These are phyloP conservation scores for Chunga burmeisteri DNA, from an alignment of 2,113 vertebrate genomes.

Conservation along the genomic window DNA sequence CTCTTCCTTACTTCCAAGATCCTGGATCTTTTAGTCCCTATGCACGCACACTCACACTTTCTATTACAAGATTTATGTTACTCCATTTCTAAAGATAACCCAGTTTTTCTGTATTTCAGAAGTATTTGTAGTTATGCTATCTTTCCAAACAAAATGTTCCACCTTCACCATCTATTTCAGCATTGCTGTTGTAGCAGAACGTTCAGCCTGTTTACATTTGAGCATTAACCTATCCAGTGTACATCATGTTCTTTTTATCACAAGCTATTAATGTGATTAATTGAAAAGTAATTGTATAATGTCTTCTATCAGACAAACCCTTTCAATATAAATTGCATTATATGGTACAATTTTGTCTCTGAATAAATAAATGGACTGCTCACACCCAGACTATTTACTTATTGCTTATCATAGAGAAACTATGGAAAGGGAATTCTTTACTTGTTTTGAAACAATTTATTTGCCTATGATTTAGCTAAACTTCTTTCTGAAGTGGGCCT, in stretches of 20 bases:
- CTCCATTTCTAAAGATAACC: background rate
- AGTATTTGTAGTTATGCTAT: background rate
- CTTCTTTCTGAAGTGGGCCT: background rate
- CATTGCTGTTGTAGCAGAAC: background rate
- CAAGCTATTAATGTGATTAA: background rate
- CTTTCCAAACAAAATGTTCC: background rate
- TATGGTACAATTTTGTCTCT: background rate
- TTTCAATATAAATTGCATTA: background rate
- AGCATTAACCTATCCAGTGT: background rate
- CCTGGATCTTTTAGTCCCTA: background rate
- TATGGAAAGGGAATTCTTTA: background rate
- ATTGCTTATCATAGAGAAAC: background rate
- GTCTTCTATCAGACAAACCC: background rate
- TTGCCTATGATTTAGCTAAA: background rate
- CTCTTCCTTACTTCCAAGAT: background rate
- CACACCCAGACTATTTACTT: background rate
- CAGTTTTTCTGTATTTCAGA: background rate
- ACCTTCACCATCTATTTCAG: background rate
- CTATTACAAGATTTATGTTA: background rate
- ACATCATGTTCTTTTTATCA: background rate
- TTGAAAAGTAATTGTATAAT: background rate
- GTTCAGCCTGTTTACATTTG: background rate
- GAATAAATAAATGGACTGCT: background rate
- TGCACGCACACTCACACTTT: background rate
- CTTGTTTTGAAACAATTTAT: background rate